These are phyloP conservation scores for Tromatobia lineatoria DNA, from an alignment of 2,888 invertebrate genomes.

Conservation along the genomic window DNA sequence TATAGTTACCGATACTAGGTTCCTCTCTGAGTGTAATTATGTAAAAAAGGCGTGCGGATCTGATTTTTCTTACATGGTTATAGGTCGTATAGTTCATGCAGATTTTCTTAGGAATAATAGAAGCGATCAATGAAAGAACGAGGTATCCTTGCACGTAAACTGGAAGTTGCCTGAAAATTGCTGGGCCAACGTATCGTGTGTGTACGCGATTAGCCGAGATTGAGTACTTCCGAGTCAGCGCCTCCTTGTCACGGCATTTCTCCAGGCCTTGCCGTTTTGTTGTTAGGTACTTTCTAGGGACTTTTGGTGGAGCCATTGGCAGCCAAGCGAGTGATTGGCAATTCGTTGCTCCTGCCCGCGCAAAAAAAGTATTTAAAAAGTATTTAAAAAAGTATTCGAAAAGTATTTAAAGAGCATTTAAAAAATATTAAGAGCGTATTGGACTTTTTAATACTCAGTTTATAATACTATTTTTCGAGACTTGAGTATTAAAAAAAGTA, in stretches of 20 bases:
- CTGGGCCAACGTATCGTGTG: conserved; percentile 12
- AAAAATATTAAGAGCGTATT: too few relatives aligned
- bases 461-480: too few relatives aligned
- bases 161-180: conserved; percentile 58
- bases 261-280: background rate
- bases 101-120: conserved; percentile 65
- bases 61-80: too few relatives aligned
- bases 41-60: too few relatives aligned
- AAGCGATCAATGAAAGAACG: conserved; percentile 71
- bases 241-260: conserved; percentile 67
- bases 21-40: too few relatives aligned
- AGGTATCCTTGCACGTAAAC: conserved; percentile 7
- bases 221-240: conserved; percentile 68
- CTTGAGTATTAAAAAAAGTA: too few relatives aligned
- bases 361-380: too few relatives aligned
- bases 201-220: conserved; percentile 68
- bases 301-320: background rate
- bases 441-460: too few relatives aligned
- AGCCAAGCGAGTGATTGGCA: background rate
- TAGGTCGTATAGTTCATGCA: conserved; percentile 6
- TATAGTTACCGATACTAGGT: too few relatives aligned
- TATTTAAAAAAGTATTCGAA: too few relatives aligned
- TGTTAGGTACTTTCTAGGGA: background rate
- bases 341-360: background rate
- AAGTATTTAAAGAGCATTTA: too few relatives aligned